These are phyloP conservation scores for Melieria omissa DNA, from an alignment of 2,888 invertebrate genomes.

Conservation along the genomic window DNA sequence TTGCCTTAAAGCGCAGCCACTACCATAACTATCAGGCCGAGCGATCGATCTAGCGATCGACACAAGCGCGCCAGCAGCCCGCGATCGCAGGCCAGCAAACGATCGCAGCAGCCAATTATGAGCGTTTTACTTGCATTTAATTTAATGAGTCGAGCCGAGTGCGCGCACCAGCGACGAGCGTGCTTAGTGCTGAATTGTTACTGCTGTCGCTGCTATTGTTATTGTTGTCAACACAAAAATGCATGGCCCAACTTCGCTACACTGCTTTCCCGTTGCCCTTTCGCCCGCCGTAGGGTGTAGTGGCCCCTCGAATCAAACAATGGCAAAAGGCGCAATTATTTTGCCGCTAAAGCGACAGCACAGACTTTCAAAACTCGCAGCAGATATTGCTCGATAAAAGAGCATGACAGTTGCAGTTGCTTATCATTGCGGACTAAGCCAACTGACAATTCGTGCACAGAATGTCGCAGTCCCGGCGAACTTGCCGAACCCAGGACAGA, in stretches of 20 bases:
- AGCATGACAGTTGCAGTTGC: background rate
- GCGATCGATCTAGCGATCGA: constrained; percentile 18
- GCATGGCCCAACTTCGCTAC: too few relatives aligned
- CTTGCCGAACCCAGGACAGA: too few relatives aligned
- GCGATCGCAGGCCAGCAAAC: constrained; percentile 17
- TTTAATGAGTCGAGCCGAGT: constrained; percentile 7
- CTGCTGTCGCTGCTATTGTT: background rate
- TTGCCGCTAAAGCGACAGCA: constrained; percentile 21
- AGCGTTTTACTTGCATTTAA: constrained; percentile 19
- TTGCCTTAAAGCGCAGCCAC: constrained; percentile 32
- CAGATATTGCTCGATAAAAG: background rate
- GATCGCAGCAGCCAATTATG: constrained; percentile 22
- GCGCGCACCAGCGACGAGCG: constrained; percentile 2
- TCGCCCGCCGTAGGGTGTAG: too few relatives aligned
- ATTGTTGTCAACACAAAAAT: too few relatives aligned
- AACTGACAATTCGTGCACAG: constrained; percentile 20
- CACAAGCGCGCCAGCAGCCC: constrained; percentile 8
- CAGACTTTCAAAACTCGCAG: too few relatives aligned
- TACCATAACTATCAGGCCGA: constrained; percentile 28
- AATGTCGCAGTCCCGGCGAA: constrained; percentile 14
- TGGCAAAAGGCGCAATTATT: constrained; percentile 20
- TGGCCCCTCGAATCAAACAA: background rate
- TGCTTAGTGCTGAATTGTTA: background rate
- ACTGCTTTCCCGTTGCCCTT: too few relatives aligned
- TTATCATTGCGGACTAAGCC: constrained; percentile 4